Percentiles rank a stretch among this genome's conserved stretches.
Evolutionary conservation across 92 coral and sea anemone genomes (phyloP).

Genomic region (Umimayanthus kanabou): DNA sequence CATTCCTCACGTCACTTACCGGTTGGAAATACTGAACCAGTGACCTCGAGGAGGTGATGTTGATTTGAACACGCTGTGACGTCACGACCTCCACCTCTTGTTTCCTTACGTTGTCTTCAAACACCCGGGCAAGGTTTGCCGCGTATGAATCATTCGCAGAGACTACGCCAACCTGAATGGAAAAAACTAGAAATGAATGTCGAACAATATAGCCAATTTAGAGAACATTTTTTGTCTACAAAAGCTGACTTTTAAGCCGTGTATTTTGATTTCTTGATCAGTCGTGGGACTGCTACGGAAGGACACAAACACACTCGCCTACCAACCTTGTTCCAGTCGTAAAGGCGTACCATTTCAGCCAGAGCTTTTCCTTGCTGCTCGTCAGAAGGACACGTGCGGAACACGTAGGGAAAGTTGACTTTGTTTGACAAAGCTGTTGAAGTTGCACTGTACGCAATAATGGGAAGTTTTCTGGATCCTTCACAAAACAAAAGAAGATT

Average conservation of each 20-base stretch:
- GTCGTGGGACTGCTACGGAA: no score
- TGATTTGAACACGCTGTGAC: slow-evolving; percentile 37
- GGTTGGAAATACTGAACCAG: slow-evolving; percentile 32
- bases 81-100: slow-evolving; percentile 9
- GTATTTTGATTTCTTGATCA: no score
- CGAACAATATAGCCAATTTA: not conserved
- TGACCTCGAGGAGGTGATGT: slow-evolving; percentile 33
- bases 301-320: not conserved
- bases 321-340: slow-evolving; percentile 47
- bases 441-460: slow-evolving; percentile 60
- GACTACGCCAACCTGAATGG: slow-evolving; percentile 20
- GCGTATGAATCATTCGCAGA: slow-evolving; percentile 36
- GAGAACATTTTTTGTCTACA: not conserved
- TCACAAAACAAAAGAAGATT: not conserved
- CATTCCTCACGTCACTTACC: not conserved
- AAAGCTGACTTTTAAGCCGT: no score
- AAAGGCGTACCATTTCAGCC: slow-evolving; percentile 45
- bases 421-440: slow-evolving; percentile 55
- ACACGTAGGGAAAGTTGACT: slow-evolving; percentile 50
- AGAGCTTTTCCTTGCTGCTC: slow-evolving; percentile 57
- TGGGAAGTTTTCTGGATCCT: slow-evolving; percentile 44
- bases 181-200: not conserved
- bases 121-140: slow-evolving; percentile 41
- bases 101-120: slow-evolving; percentile 19
- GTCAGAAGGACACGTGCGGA: slow-evolving; percentile 62